A percentile compares a stretch with the other conserved stretches of the same genome.
Evolutionary conservation across 2,797 vertebrate species (phyloP).

Genomic region (Phyllotis vaccarum): DNA sequence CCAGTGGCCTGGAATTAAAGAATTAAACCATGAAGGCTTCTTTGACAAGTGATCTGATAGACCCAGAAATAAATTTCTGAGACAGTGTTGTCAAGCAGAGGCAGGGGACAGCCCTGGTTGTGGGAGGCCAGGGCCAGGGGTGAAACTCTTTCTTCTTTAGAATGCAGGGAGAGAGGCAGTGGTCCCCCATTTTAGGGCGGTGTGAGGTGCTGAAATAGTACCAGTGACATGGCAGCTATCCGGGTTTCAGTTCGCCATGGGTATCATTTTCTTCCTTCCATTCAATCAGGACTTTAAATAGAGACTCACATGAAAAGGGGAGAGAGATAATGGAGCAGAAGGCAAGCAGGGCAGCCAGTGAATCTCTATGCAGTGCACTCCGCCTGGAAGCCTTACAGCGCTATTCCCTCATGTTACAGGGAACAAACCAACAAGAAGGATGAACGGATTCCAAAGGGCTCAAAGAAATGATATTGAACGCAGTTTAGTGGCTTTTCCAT

Average conservation of each 20-base stretch:
- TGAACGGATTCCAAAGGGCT: background rate
- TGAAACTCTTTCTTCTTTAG: background rate
- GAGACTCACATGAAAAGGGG: slow-evolving; percentile 36
- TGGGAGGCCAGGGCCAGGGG: background rate
- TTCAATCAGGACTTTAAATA: slow-evolving; percentile 59
- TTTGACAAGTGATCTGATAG: slow-evolving; percentile 76
- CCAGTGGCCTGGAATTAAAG: slow-evolving; percentile 82
- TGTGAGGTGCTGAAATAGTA: background rate
- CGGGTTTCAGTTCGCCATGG: slow-evolving; percentile 5
- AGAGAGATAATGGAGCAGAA: slow-evolving; percentile 40
- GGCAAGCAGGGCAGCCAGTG: slow-evolving; percentile 28
- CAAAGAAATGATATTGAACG: slow-evolving; percentile 66
- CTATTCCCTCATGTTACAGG: background rate
- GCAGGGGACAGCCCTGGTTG: background rate
- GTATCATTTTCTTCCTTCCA: slow-evolving; percentile 1
- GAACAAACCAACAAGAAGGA: background rate
- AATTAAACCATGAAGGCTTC: slow-evolving; percentile 80
- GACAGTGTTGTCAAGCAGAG: slow-evolving; percentile 40
- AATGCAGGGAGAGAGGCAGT: too few relatives aligned
- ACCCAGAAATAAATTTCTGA: slow-evolving; percentile 71
- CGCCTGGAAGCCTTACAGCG: background rate
- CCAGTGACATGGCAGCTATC: background rate
- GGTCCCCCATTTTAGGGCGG: background rate
- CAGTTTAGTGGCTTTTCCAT: slow-evolving; percentile 67
- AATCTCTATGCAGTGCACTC: slow-evolving; percentile 46